Base-by-base conservation (phyloP, 1,140 invertebrate species). In the Euwallacea similis region DNA sequence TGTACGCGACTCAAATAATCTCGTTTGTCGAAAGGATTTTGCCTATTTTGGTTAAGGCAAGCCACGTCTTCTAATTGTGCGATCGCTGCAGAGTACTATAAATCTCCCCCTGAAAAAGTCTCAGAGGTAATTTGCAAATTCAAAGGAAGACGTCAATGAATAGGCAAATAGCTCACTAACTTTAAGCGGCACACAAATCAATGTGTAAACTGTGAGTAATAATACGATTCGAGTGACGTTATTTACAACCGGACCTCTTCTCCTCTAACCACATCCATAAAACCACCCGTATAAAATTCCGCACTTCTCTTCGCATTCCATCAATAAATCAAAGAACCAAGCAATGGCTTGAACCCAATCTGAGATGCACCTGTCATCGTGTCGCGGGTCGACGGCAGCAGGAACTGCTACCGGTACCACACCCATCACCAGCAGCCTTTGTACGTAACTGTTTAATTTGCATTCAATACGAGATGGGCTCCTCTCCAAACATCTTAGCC, bases 361-460 rank as follows among this genome's bases (percentile, higher is more conserved):
- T 50, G 59, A 61, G 42, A 61, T 61, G 59, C 59, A 61, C 59
- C 59, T 61, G 59, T 61, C 59, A 61, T 44, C 59, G 42, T 61
- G 42, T 61, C 33, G 59, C 42, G 59, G 59, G 59, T 61, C 59
- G 59, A 50, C 46, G 46, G 46, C 46, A 50, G 46, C 46, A 50
- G 46, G 46, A 50, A 50, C 46, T 43, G 42, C 59, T 61, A 61
- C 59, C 59, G 59, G 59, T 61, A 16, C 21, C 42, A 61, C 46
- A 10, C 9, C 46, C 46, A 50, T 42, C 11, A 16, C 59, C 59
- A 61, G 9, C 59, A 43, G 59, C 59, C 59, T 61, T 61, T 61
- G 59, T 61, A 61, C 42, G 59, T 61, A 61, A 61, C 59, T 61
- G 55, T 61, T 61, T 61, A 61, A 61, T 61, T 61, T 61, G 59